A percentile compares a stretch with the other conserved stretches of the same genome.
Evolutionary conservation across 2,797 vertebrate species (phyloP).

Genomic region (Tenualosa ilisha): DNA sequence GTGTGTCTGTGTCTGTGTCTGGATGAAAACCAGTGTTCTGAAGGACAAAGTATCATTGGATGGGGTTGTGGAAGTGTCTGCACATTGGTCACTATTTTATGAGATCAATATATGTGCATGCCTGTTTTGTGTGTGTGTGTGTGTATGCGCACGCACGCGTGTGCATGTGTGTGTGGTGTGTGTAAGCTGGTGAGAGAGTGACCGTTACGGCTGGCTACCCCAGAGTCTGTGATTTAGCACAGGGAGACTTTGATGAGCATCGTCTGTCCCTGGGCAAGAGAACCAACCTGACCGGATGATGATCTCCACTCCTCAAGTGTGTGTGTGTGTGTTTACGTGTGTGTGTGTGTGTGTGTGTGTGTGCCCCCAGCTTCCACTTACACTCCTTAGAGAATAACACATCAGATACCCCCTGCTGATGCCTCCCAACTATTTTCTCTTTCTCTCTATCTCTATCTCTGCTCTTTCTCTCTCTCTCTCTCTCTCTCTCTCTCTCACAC

Average conservation of each 20-base stretch:
- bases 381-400: slow-evolving; percentile 14
- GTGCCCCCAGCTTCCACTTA: background rate
- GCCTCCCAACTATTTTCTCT: background rate
- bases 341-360: background rate
- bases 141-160: background rate
- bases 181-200: background rate
- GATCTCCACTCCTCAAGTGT: background rate
- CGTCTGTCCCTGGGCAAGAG: slow-evolving; percentile 13
- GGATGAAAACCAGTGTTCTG: background rate
- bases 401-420: background rate
- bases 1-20: background rate
- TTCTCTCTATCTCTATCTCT: no score
- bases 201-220: slow-evolving; percentile 23
- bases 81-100: slow-evolving; percentile 11
- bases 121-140: background rate
- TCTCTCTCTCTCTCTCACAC: background rate
- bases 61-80: background rate
- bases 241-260: slow-evolving; percentile 21
- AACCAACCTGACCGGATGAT: slow-evolving; percentile 15
- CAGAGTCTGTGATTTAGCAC: slow-evolving; percentile 16
- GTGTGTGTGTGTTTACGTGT: background rate
- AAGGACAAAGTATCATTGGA: slow-evolving; percentile 19
- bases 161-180: slow-evolving; percentile 8
- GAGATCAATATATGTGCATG: slow-evolving; percentile 8
- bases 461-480: background rate